Evolutionary conservation across 2,888 invertebrate species (phyloP).

Genomic region (Pristionchus mayeri): DNA sequence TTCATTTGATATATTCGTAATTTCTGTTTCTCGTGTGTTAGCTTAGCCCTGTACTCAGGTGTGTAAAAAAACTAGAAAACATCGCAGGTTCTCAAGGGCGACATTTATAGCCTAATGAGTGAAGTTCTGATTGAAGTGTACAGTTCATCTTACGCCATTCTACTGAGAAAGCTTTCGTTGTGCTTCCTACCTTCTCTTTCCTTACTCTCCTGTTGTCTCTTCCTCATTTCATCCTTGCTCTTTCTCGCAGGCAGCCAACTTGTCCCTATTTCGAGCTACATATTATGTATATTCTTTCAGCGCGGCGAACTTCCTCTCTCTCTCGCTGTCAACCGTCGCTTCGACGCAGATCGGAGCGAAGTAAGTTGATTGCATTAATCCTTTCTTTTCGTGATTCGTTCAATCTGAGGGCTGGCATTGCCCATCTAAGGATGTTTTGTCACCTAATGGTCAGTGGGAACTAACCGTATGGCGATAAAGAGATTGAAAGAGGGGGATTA

Average conservation of each 20-base stretch:
- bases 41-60: too few species aligned
- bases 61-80: too few species aligned
- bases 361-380: background rate
- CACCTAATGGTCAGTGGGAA: background rate
- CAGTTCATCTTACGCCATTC: slow-evolving; percentile 10
- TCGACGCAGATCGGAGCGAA: background rate
- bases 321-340: background rate
- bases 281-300: background rate
- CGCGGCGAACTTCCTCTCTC: background rate
- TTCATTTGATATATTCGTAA: too few species aligned
- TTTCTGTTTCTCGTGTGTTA: too few species aligned
- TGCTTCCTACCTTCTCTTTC: background rate
- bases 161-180: background rate
- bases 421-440: background rate
- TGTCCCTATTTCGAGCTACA: background rate
- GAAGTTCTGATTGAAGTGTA: too few species aligned
- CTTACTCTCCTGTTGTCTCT: slow-evolving; percentile 19
- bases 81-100: too few species aligned
- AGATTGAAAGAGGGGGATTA: slow-evolving; percentile 32
- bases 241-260: slow-evolving; percentile 13
- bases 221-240: slow-evolving; percentile 31
- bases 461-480: background rate
- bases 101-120: too few species aligned
- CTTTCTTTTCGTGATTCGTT: too few species aligned
- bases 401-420: too few species aligned